Evolutionary conservation across 2,797 vertebrate species (phyloP).

Genomic region (Phataginus tricuspis): DNA sequence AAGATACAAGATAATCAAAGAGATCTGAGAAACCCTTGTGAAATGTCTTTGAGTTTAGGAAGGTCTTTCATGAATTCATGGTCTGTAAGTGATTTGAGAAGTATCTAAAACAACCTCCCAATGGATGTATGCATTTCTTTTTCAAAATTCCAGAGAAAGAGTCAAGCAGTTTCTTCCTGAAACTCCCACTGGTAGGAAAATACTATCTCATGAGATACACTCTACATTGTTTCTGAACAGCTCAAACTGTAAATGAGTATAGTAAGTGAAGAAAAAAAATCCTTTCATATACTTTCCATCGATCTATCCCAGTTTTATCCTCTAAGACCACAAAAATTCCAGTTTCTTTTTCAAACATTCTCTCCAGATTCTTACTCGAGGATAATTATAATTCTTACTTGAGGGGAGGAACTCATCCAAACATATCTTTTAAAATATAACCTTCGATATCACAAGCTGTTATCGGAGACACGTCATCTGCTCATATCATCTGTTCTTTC

Average conservation of each 20-base stretch:
- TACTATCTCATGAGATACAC: background rate
- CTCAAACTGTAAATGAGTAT: background rate
- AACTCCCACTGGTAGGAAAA: background rate
- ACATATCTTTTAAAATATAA: background rate
- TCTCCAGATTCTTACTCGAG: background rate
- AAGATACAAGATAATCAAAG: background rate
- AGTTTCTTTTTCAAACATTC: background rate
- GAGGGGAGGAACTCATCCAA: background rate
- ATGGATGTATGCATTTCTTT: background rate
- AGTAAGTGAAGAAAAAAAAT: background rate
- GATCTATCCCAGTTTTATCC: background rate
- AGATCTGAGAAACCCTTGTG: background rate
- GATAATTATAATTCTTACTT: conserved; percentile 20
- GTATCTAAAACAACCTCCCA: background rate
- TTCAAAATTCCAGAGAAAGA: background rate
- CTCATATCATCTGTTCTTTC: background rate
- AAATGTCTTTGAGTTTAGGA: background rate
- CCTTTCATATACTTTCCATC: background rate
- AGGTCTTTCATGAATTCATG: background rate
- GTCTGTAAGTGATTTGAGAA: background rate
- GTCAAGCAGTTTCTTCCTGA: background rate
- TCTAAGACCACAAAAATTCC: background rate
- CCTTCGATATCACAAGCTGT: background rate
- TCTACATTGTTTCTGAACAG: background rate
- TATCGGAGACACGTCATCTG: background rate